These are phyloP conservation scores for Argyresthia goedartella DNA, from an alignment of 2,888 invertebrate genomes.

Conservation along the genomic window DNA sequence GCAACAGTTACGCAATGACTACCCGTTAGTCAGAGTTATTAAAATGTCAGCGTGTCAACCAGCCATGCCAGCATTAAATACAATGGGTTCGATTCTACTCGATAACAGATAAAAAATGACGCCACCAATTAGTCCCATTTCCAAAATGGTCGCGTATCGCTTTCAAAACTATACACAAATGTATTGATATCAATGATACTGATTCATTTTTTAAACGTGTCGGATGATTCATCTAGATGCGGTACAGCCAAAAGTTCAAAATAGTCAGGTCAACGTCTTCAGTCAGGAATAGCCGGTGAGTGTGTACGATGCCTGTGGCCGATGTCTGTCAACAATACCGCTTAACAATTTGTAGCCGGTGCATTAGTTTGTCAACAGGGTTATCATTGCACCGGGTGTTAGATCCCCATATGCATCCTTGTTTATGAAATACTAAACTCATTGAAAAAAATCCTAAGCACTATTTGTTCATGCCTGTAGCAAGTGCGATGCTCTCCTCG, in stretches of 20 bases:
- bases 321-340: constrained; percentile 46
- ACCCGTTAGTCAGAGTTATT: too few relatives aligned
- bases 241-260: constrained; percentile 22
- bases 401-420: constrained; percentile 14
- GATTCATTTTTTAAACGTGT: too few relatives aligned
- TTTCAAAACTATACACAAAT: too few relatives aligned
- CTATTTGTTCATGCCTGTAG: not conserved
- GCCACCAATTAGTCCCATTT: too few relatives aligned
- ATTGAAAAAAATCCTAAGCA: not conserved
- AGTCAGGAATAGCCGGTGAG: constrained; percentile 47
- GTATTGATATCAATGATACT: not conserved
- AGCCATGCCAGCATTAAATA: too few relatives aligned
- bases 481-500: not conserved
- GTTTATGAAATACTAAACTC: constrained; percentile 20
- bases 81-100: too few relatives aligned
- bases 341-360: constrained; percentile 48
- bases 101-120: too few relatives aligned
- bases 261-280: constrained; percentile 57
- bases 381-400: constrained; percentile 39
- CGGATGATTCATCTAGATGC: too few relatives aligned
- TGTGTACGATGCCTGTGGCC: constrained; percentile 42
- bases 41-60: too few relatives aligned
- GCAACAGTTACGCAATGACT: too few relatives aligned
- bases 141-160: too few relatives aligned
- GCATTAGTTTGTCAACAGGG: constrained; percentile 60